Base-by-base conservation (phyloP, 2,888 invertebrate genomes). In the Parapristionchus giblindavisi region DNA sequence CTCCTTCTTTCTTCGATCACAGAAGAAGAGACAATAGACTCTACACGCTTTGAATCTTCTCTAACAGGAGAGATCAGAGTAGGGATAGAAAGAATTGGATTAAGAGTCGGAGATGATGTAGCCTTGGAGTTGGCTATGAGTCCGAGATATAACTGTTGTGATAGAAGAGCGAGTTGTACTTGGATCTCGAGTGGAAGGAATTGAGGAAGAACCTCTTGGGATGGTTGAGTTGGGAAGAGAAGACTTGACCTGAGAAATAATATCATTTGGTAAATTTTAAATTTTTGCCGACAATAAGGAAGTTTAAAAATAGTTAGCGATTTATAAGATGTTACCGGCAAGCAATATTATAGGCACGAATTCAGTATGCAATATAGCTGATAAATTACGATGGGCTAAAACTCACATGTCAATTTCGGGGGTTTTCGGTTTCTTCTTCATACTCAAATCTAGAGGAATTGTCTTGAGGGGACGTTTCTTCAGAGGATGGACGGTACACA, bases 401-500 rank as follows among this genome's bases (percentile, higher is more conserved):
- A 52, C 68, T 34, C 52, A 68, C 68, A 32, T 54, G 56, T 34
- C 17, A 24, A 4, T 17, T 38, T 56, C 70, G n/a, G 68, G 63
- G 14, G 68, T 11, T 4, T 51, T 68, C 1, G 68, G 52, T 34
- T 54, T 71, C 56, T 71, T 71, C 70, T 71, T 71, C 8, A 71
- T n/a, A 4, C 38, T 24, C 24, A 71, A 27, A 56, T 71, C 70
- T 17, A 71, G 56, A 2, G 70, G 70, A 24, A 29, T 3, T 17
- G 52, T 8, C 29, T n/a, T 11, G 8, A 52, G 34, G 29, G 40
- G 70, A 6, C 70, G 54, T 32, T 71, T 71, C 70, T 71, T 71
- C 5, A 71, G 48, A 14, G 70, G 70, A 11, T 56, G 70, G 21
- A 71, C 70, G 0, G 70, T 56, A 21, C 70, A 71, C 70, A 71